These are phyloP conservation scores for Nephrotoma flavescens DNA, from an alignment of 2,888 invertebrate species.

Conservation along the genomic window DNA sequence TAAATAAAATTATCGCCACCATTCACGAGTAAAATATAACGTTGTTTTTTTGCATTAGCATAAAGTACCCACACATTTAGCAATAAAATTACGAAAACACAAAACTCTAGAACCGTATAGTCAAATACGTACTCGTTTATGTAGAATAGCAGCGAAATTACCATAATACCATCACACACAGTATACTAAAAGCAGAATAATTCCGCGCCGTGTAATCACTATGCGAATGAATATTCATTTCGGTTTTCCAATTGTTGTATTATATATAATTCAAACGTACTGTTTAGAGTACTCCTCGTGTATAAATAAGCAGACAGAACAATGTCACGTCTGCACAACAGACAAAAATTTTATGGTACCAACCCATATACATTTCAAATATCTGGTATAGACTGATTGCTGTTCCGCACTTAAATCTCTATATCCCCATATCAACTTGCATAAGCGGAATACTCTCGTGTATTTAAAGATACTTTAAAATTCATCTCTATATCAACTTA, in stretches of 20 bases:
- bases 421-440: background rate
- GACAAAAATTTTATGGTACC: background rate
- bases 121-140: background rate
- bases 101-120: background rate
- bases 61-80: background rate
- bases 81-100: background rate
- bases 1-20: too few relatives aligned
- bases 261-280: background rate
- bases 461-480: background rate
- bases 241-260: background rate
- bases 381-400: background rate
- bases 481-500: background rate
- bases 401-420: background rate
- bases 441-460: background rate
- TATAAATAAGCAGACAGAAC: background rate
- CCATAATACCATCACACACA: background rate
- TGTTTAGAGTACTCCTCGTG: background rate
- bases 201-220: background rate
- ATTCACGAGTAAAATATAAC: background rate
- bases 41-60: background rate
- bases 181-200: background rate
- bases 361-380: background rate
- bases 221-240: background rate
- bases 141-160: background rate
- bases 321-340: background rate